Evolutionary conservation across 1,140 invertebrate species (phyloP).

Genomic region (Hyles euphorbiae): DNA sequence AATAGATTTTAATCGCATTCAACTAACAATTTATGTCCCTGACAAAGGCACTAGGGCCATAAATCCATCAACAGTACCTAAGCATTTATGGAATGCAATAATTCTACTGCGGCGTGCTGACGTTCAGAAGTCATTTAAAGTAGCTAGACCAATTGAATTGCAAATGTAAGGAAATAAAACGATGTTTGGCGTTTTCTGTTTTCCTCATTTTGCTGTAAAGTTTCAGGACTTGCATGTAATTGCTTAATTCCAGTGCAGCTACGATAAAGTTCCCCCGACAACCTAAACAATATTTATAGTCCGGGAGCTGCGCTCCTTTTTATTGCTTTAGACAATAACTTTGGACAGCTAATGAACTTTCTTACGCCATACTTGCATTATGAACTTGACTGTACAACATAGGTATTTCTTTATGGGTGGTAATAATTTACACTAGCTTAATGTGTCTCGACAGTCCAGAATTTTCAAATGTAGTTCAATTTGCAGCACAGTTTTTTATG

Average conservation of each 20-base stretch:
- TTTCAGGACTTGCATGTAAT: conserved; percentile 54
- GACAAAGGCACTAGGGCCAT: background rate
- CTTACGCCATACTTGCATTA: too few species aligned
- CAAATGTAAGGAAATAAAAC: conserved; percentile 53
- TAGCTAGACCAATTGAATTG: conserved; percentile 50
- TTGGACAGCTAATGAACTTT: too few species aligned
- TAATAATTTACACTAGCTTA: too few species aligned
- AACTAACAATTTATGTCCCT: too few species aligned
- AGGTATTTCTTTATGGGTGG: too few species aligned
- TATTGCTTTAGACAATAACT: too few species aligned
- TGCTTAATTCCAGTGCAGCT: conserved; percentile 47
- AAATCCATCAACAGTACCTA: background rate
- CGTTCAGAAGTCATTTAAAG: conserved; percentile 42
- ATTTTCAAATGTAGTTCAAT: too few species aligned
- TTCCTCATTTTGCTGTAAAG: conserved; percentile 44
- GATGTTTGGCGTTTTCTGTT: conserved; percentile 52
- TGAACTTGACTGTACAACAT: too few species aligned
- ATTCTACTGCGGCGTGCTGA: conserved; percentile 13
- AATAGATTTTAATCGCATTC: too few species aligned
- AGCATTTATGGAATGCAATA: conserved; percentile 4
- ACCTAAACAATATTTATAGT: conserved; percentile 28
- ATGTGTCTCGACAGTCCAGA: too few species aligned
- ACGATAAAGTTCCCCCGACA: conserved; percentile 31
- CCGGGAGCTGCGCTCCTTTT: conserved; percentile 12
- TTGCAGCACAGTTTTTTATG: too few species aligned